Base-by-base conservation (phyloP, 2,888 invertebrate genomes). In the Auanema freiburgensis region DNA sequence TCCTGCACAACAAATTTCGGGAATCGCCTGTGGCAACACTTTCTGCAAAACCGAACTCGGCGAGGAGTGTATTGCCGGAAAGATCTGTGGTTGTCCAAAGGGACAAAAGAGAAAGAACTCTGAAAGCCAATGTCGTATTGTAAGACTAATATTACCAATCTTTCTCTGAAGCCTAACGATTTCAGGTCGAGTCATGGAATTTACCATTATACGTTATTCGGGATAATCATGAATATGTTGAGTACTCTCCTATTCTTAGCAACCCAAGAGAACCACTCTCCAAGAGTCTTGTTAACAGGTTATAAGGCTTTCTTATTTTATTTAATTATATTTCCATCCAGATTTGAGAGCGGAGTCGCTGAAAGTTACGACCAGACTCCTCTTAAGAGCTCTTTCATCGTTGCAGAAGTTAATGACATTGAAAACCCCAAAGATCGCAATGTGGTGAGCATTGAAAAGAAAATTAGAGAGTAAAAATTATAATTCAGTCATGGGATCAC, bases 41-140 rank as follows among this genome's bases (percentile, higher is more conserved):
- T 66, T 76, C 64, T 83, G 83, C 62, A 68, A 73, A 12, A 52
- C 64, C 10, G 80, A 76, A 24, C 71, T 83, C 14, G 82, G 82
- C 41, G 83, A 81, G 59, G 71, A 78, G 49, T 83, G 83, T 66
- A 72, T 83, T 21, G 79, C 73, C 25, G 76, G 73, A 55, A 64
- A 60, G 63, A 68, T 80, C 41, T 80, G 80, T 57, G 78, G 71
- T 51, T 80, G 80, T 63, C 79, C 78, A 16, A 71, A 69, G 56
- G 78, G 76, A 23, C 71, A 74, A 63, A 80, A 80, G 62, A 57
- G 82, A 53, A 63, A 70, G 18, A 65, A 70, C 16, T 54, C 66
- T 1, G 66, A 68, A 11, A 71, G 72, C 2, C 67, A 69, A 6
- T 83, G 82, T 58, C 46, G 71, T 46, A 65, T 63, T 25, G 80